Base-by-base conservation (phyloP, 2,888 invertebrate genomes). In the Desoria tigrina region DNA sequence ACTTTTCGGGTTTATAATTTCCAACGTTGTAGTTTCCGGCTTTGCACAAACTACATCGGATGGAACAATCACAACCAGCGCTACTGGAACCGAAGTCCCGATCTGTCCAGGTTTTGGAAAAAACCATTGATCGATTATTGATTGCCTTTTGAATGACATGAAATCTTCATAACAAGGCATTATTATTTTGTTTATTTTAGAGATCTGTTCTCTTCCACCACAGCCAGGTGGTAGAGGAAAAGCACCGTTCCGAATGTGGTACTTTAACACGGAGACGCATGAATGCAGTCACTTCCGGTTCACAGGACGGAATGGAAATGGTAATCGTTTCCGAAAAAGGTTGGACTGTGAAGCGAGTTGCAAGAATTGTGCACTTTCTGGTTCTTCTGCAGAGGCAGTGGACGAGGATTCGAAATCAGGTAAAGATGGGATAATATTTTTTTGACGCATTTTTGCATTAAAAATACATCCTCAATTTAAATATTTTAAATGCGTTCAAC, bases 191-290 rank as follows among this genome's bases (percentile, higher is more conserved):
- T 28, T 59, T 42, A 32, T 49, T 54, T 21, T 16, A 69, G 69
- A 64, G 21, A 51, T 54, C 24, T 69, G 69, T 24, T 57, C 27
- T 4, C 54, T 69, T 18, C 24, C 57, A 18, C 50, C 63, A 18
- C 64, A 64, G n/a, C 57, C 54, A 9, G 56, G 54, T 2, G 64
- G 64, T 2, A 23, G 59, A 23, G 66, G 71, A 9, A 71, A 71
- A 42, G 64, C 68, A 26, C 71, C 71, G 1, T 71, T 71, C 50
- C 49, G 51, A 18, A 57, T 56, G 61, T 71, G 66, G 66, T 68
- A 71, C 49, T 71, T 32, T 53, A 57, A 71, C 37, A 16, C 16
- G 1, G 55, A 62, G 2, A 42, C 53, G 2, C 55, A 64, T 9
- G 54, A 65, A 11, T 71, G 71, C 59, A 55, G 26, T 16, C 32